These are phyloP conservation scores for Sitodiplosis mosellana DNA, from an alignment of 1,140 invertebrate species.

Conservation along the genomic window DNA sequence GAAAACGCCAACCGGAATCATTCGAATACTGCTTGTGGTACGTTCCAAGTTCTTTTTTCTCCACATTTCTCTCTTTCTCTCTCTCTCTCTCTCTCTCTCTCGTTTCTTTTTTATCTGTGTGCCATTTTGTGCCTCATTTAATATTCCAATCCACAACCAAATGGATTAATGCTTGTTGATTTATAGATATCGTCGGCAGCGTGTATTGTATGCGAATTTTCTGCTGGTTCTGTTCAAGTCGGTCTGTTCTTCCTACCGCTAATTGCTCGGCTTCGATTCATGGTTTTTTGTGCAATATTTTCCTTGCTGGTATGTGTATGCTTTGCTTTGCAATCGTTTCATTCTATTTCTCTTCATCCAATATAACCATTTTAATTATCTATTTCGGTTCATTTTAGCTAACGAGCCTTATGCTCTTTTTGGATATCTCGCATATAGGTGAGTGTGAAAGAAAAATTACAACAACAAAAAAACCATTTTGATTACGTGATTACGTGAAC, in stretches of 20 bases:
- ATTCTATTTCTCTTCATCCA: too few species aligned
- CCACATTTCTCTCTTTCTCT: too few species aligned
- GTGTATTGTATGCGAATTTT: constrained; percentile 53
- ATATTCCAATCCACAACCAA: too few species aligned
- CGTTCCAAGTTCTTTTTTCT: constrained; percentile 22
- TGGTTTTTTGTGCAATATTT: constrained; percentile 48
- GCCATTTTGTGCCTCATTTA: too few species aligned
- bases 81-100: too few species aligned
- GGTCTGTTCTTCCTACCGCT: constrained; percentile 58
- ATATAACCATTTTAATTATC: too few species aligned
- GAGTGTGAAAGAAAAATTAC: too few species aligned
- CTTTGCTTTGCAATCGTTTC: too few species aligned
- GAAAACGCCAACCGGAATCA: constrained; percentile 52
- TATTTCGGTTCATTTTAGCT: too few species aligned
- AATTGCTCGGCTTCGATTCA: constrained; percentile 32
- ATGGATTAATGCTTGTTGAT: constrained; percentile 1
- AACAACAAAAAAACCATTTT: too few species aligned
- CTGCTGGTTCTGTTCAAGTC: constrained; percentile 54
- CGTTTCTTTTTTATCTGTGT: too few species aligned
- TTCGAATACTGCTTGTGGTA: constrained; percentile 58
- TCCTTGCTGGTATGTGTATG: constrained; percentile 41
- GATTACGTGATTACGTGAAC: too few species aligned
- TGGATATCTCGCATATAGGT: constrained; percentile 60
- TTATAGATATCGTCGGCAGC: constrained; percentile 52
- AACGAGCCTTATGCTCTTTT: constrained; percentile 58